Percentiles rank a stretch among this genome's conserved stretches.
phyloP scores from a whole-genome alignment of 2,113 vertebrate species.

The Myxocyprinus asiaticus region DNA sequence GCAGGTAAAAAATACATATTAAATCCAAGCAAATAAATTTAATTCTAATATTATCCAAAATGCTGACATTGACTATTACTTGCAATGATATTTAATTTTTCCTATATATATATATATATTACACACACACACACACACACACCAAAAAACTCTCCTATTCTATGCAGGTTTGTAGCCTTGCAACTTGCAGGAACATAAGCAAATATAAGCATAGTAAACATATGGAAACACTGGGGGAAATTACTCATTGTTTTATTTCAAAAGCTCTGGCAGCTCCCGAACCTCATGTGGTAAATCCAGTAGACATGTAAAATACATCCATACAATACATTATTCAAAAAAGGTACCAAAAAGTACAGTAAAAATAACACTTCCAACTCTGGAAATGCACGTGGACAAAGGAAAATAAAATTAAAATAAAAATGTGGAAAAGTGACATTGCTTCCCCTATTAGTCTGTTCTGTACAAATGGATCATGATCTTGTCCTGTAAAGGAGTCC shows the following conservation, averaged over 20 bases:
- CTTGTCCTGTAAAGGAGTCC: constrained; percentile 41
- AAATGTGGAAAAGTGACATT: constrained; percentile 95
- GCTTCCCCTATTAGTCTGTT: constrained; percentile 92
- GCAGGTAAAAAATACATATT: too few species aligned
- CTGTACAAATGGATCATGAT: constrained; percentile 85
- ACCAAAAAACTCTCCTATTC: too few species aligned
- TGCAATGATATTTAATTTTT: too few species aligned
- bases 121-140: too few species aligned
- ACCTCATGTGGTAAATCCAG: constrained; percentile 93
- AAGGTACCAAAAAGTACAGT: constrained; percentile 99
- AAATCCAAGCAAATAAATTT: too few species aligned
- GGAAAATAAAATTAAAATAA: constrained; percentile 84
- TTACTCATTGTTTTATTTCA: constrained; percentile 86
- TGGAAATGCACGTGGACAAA: constrained; percentile 90
- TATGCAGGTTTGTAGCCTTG: constrained; percentile 68
- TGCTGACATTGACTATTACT: too few species aligned
- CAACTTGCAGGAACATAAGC: constrained; percentile 63
- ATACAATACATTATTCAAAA: constrained; percentile 99
- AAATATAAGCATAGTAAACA: constrained; percentile 64
- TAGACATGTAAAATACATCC: constrained; percentile 99
- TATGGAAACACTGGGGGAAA: constrained; percentile 60
- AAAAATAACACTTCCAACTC: constrained; percentile 99
- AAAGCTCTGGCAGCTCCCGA: constrained; percentile 85
- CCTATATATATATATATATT: too few species aligned
- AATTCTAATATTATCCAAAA: too few species aligned